phyloP scores from a whole-genome alignment of 30 jellyfish, hydroid and myxozoan species.

The Pseudorhiza aurosa region DNA sequence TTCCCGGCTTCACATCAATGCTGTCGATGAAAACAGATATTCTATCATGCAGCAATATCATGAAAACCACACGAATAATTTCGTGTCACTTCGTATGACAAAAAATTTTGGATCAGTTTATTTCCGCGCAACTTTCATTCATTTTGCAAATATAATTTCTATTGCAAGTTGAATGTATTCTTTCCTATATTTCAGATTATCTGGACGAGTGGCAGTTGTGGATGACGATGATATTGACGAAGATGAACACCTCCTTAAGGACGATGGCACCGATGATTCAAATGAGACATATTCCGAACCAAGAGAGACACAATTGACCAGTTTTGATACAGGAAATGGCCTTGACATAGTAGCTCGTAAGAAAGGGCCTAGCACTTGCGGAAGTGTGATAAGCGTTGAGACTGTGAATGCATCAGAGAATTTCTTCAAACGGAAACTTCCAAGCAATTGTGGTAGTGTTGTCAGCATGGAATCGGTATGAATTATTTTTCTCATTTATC shows the following conservation, averaged over 20 bases:
- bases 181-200: no score
- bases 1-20: no score
- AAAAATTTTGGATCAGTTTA: no score
- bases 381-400: constrained; percentile 34
- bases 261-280: constrained; percentile 46
- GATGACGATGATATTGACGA: constrained; percentile 66
- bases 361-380: constrained; percentile 31
- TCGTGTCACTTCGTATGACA: no score
- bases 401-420: constrained; percentile 22
- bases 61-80: no score
- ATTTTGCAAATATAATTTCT: no score
- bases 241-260: constrained; percentile 40
- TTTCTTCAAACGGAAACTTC: constrained; percentile 36
- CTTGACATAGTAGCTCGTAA: constrained; percentile 7
- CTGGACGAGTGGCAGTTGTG: constrained; percentile 45
- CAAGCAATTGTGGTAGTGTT: constrained; percentile 86
- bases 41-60: no score
- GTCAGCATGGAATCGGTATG: constrained; percentile 93
- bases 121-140: no score
- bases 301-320: constrained; percentile 60
- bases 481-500: background rate
- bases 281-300: constrained; percentile 41
- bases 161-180: no score
- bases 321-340: constrained; percentile 42
- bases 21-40: no score